Evolutionary conservation across 2,113 vertebrate species (phyloP).

Genomic region (Aythya baeri): DNA sequence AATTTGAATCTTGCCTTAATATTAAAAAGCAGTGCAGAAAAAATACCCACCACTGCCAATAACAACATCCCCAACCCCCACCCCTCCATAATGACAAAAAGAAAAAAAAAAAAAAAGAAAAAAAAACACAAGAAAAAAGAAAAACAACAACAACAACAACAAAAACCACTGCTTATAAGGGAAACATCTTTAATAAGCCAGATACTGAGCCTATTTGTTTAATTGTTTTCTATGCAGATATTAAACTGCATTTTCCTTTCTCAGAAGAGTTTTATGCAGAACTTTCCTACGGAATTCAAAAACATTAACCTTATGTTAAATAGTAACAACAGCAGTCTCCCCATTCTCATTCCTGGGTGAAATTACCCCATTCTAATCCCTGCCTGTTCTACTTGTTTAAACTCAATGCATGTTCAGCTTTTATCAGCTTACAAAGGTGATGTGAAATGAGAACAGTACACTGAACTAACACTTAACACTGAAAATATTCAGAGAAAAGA

Average conservation of each 20-base stretch:
- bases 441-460: background rate
- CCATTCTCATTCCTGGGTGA: background rate
- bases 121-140: no score
- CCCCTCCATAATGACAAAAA: no score
- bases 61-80: no score
- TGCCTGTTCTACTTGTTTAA: slow-evolving; percentile 11
- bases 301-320: background rate
- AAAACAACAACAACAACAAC: no score
- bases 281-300: background rate
- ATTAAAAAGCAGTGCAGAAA: background rate
- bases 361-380: background rate
- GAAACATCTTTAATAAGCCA: background rate
- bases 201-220: background rate
- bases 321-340: background rate
- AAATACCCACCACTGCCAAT: background rate
- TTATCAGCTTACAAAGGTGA: background rate
- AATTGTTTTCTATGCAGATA: background rate
- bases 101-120: no score
- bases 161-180: background rate
- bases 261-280: background rate
- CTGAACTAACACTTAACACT: background rate
- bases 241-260: background rate
- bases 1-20: background rate
- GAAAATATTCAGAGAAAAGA: background rate
- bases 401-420: background rate